Conservation (phyloP, 23 tunicate genomes). For the Phallusia fumigata region DNA sequence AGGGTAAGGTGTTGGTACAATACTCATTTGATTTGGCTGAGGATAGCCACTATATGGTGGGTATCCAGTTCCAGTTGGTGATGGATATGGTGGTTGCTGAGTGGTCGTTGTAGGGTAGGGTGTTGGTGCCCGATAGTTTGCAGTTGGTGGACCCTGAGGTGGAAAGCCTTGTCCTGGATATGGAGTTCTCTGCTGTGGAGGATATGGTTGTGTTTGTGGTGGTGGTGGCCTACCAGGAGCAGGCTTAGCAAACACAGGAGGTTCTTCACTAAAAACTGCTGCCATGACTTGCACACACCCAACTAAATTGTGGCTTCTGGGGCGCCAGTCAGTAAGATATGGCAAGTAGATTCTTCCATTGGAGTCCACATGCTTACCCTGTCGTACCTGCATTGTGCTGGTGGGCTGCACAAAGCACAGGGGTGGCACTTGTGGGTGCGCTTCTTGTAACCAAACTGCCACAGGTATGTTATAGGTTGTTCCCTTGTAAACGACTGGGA, state of each 20-base stretch:
- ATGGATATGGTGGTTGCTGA: conserved; percentile 12
- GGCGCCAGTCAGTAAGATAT: conserved; percentile 88
- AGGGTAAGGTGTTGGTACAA: conserved; percentile 31
- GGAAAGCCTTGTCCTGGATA: conserved; percentile 44
- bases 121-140: conserved; percentile 47
- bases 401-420: conserved; percentile 94
- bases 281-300: conserved; percentile 72
- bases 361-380: conserved; percentile 95
- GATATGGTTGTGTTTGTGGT: conserved; percentile 24
- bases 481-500: conserved; percentile 85
- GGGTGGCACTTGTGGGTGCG: conserved; percentile 85
- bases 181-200: conserved; percentile 23
- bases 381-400: conserved; percentile 87
- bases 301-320: conserved; percentile 53
- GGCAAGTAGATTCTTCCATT: conserved; percentile 93
- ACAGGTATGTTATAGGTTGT: conserved; percentile 89
- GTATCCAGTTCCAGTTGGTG: conserved; percentile 11
- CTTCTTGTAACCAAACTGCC: conserved; percentile 80
- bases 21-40: conserved; percentile 12
- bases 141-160: conserved; percentile 80
- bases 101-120: conserved; percentile 25
- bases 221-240: conserved; percentile 64
- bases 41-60: conserved; percentile 40
- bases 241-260: conserved; percentile 82
- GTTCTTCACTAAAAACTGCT: conserved; percentile 74